Evolutionary conservation across 2,113 vertebrate species (phyloP), one percentile per base, ranked within the genome.

Genomic region (Microtus richardsoni): DNA sequence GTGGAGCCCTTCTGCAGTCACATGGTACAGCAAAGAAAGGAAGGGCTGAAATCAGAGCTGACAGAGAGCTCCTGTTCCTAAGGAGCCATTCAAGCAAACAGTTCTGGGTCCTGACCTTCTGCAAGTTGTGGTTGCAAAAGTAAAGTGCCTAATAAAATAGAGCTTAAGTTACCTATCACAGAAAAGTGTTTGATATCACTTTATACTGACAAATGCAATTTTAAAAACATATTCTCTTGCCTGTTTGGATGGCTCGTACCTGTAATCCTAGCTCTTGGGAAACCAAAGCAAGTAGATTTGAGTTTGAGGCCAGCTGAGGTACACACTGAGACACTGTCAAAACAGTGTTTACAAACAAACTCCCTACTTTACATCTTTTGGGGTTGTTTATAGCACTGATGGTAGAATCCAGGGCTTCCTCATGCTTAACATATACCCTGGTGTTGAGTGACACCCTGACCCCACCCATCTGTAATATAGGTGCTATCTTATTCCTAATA

Each of bases 61-160:
- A 73, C 22, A 75, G 58, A 52, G 60, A 85, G 36, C 17, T 22
- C 12, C 58, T 44, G 7, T 47, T 73, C 52, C 79, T 54, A 30
- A 83, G 78, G 49, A 91, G 84, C 44, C 0, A 1, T 39, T 54
- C 58, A 41, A 10, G 33, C 4, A 58, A 85, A 84, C 33, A 82
- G 17, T 1, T 1, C n/a, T 39, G 19, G 47, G 80, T 84, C 68
- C 4, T 28, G 44, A 58, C 39, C 17, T 33, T 88, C 58, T 44
- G 5, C 70, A 83, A 75, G 39, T 22, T 68, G 75, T n/a, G 79
- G 8, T 1, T 88, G 44, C 52, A 62, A 74, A 91, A 86, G 30
- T 54, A 68, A 86, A 91, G 92, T n/a, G 6, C 17, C 87, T 92
- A 39, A 85, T 85, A 71, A 89, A 44, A 79, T 66, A 21, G 54